Conservation (phyloP, 35 echinoderm and acorn worm species). For the Apostichopus californicus region DNA sequence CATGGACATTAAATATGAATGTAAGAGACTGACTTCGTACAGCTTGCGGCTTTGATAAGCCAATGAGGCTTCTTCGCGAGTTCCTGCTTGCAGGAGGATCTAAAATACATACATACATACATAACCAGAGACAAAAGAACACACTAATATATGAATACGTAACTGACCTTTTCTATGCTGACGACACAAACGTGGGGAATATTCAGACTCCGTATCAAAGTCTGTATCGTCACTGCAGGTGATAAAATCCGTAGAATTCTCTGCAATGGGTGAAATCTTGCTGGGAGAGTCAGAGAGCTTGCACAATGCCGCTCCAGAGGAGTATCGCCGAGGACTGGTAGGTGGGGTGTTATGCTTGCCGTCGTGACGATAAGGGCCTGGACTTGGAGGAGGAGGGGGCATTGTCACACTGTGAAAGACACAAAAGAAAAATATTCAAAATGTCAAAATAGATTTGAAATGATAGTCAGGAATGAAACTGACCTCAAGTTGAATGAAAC, state of each 20-base stretch:
- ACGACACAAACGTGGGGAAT: slow-evolving; percentile 17
- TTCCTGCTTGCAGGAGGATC: too few relatives aligned
- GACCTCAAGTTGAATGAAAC: too few relatives aligned
- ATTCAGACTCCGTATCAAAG: slow-evolving; percentile 16
- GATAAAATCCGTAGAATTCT: slow-evolving; percentile 41
- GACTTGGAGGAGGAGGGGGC: slow-evolving; percentile 4
- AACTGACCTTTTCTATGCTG: slow-evolving; percentile 43
- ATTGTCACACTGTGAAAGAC: neutral
- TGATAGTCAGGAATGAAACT: neutral
- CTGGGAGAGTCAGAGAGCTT: slow-evolving; percentile 38
- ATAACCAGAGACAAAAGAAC: too few relatives aligned
- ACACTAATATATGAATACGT: too few relatives aligned
- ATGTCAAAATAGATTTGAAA: neutral
- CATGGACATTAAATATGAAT: too few relatives aligned
- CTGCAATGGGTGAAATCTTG: slow-evolving; percentile 53
- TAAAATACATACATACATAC: too few relatives aligned
- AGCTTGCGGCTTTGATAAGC: too few relatives aligned
- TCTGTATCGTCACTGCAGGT: slow-evolving; percentile 42
- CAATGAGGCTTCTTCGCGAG: too few relatives aligned
- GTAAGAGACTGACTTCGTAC: too few relatives aligned
- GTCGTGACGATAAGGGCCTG: neutral
- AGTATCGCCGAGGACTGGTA: slow-evolving; percentile 36
- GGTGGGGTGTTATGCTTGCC: slow-evolving; percentile 44
- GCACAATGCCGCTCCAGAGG: neutral
- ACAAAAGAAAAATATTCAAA: neutral